Evolutionary conservation across 2,113 vertebrate species (phyloP).

Genomic region (Bettongia penicillata): DNA sequence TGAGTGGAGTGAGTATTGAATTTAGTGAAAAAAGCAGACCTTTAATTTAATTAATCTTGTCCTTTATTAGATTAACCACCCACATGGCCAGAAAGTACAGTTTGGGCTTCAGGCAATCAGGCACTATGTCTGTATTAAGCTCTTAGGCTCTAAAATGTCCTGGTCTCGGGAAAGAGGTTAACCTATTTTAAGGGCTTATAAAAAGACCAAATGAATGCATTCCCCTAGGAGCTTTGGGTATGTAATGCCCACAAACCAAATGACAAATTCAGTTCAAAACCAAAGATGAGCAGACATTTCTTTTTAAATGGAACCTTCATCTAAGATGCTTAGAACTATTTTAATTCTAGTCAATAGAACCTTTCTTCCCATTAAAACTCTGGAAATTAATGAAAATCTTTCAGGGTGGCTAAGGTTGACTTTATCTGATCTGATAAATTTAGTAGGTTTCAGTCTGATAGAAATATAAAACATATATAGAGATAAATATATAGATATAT

Average conservation of each 20-base stretch:
- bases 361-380: slow-evolving; percentile 53
- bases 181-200: slow-evolving; percentile 74
- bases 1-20: slow-evolving; percentile 68
- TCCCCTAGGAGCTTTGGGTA: slow-evolving; percentile 24
- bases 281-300: slow-evolving; percentile 29
- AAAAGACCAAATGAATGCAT: slow-evolving; percentile 37
- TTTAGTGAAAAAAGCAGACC: slow-evolving; percentile 77
- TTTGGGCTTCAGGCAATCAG: slow-evolving; percentile 73
- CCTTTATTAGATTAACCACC: slow-evolving; percentile 76
- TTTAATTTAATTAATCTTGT: slow-evolving; percentile 82
- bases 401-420: slow-evolving; percentile 38
- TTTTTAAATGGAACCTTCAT: slow-evolving; percentile 45
- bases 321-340: slow-evolving; percentile 38
- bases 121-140: slow-evolving; percentile 70
- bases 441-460: background rate
- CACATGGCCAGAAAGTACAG: slow-evolving; percentile 76
- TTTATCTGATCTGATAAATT: slow-evolving; percentile 43
- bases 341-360: slow-evolving; percentile 48
- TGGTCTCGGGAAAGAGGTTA: slow-evolving; percentile 61
- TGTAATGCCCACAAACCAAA: slow-evolving; percentile 58
- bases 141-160: slow-evolving; percentile 61
- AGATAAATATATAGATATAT: background rate
- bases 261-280: slow-evolving; percentile 37
- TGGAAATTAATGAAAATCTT: slow-evolving; percentile 52
- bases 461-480: background rate